Conservation (phyloP, 2,888 invertebrate genomes). For the Aphrophora alni region DNA sequence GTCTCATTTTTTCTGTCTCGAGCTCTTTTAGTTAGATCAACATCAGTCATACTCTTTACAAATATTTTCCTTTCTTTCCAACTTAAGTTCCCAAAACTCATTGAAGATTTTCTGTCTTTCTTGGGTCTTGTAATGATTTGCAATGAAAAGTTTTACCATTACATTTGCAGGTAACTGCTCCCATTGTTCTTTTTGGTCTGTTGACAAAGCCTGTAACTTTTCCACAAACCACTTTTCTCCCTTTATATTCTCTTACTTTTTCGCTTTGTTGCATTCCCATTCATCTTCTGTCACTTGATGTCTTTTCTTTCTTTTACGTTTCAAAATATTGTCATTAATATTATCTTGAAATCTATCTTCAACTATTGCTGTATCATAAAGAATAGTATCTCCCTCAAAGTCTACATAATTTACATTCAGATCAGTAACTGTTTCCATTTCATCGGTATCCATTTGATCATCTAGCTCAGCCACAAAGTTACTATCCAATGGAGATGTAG, state of each 20-base stretch:
- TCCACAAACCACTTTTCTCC: constrained; percentile 14
- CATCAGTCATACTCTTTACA: constrained; percentile 23
- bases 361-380: not conserved
- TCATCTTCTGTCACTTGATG: constrained; percentile 20
- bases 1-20: constrained; percentile 2
- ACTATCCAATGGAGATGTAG: not conserved
- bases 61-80: constrained; percentile 32
- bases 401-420: not conserved
- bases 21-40: constrained; percentile 10
- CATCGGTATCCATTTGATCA: not conserved
- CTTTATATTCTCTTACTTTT: constrained; percentile 11
- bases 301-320: constrained; percentile 23
- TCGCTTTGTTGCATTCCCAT: constrained; percentile 18
- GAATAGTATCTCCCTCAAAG: not conserved
- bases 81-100: constrained; percentile 20
- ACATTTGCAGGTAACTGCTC: constrained; percentile 17
- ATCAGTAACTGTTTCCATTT: not conserved
- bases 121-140: not conserved
- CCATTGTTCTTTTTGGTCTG: constrained; percentile 7
- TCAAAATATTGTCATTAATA: not conserved
- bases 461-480: not conserved
- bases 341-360: not conserved
- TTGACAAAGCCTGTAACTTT: constrained; percentile 14
- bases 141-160: constrained; percentile 19
- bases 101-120: constrained; percentile 30